Evolutionary conservation across 2,113 vertebrate species (phyloP).

Genomic region (Xiphophorus maculatus): DNA sequence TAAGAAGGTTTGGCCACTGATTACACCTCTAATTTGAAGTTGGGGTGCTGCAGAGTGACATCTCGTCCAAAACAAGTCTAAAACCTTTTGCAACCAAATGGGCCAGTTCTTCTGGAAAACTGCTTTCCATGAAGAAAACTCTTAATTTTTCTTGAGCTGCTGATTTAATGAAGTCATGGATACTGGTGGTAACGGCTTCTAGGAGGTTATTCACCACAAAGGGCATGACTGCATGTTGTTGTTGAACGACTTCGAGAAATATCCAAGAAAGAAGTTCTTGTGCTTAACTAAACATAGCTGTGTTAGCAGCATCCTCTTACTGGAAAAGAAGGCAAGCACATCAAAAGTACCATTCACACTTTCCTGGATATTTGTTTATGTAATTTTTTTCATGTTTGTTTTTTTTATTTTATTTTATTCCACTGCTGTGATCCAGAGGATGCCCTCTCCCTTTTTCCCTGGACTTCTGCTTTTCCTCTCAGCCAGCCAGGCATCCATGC

Average conservation of each 20-base stretch:
- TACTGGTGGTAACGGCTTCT: conserved; percentile 18
- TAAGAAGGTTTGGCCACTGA: conserved; percentile 12
- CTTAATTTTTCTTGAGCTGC: conserved; percentile 28
- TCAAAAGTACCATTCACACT: conserved; percentile 66
- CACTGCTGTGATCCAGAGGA: conserved; percentile 37
- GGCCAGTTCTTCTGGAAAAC: conserved; percentile 17
- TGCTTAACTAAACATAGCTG: conserved; percentile 61
- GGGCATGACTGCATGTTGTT: conserved; percentile 42
- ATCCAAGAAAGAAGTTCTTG: conserved; percentile 55
- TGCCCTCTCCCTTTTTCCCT: conserved; percentile 40
- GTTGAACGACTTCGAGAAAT: conserved; percentile 53
- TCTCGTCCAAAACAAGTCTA: conserved; percentile 16
- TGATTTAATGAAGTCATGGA: conserved; percentile 49
- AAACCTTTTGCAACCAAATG: conserved; percentile 16
- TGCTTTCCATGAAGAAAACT: conserved; percentile 1
- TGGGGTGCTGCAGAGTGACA: conserved; percentile 5
- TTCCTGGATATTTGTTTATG: conserved; percentile 62
- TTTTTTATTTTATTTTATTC: conserved; percentile 26
- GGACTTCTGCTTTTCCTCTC: conserved; percentile 34
- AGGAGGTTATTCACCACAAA: conserved; percentile 31
- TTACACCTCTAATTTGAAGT: conserved; percentile 23
- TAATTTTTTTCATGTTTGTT: conserved; percentile 27
- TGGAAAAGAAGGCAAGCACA: conserved; percentile 51
- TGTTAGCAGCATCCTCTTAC: conserved; percentile 59
- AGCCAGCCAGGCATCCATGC: conserved; percentile 5